phyloP scores from a whole-genome alignment of 2,888 invertebrate species.

The Trissolcus brochymenae region DNA sequence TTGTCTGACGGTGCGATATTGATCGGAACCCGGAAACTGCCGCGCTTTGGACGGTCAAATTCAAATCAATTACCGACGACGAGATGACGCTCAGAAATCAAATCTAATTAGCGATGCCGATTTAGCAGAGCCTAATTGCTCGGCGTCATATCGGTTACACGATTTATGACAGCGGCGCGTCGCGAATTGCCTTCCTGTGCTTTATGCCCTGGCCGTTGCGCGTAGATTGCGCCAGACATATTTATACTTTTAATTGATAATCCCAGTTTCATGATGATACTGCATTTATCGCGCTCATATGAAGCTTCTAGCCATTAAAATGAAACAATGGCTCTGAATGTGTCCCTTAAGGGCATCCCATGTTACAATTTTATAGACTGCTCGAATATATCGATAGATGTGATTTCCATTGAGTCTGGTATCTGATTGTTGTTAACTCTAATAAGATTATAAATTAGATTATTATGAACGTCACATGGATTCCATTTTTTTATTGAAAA shows the following conservation, averaged over 20 bases:
- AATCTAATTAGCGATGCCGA: slow-evolving; percentile 73
- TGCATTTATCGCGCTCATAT: slow-evolving; percentile 11
- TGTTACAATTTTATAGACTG: no score
- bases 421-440: no score
- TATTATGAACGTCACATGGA: no score
- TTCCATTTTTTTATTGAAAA: no score
- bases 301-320: slow-evolving; percentile 24
- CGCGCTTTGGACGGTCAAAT: slow-evolving; percentile 68
- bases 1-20: slow-evolving; percentile 34
- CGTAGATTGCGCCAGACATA: slow-evolving; percentile 37
- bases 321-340: slow-evolving; percentile 1
- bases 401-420: no score
- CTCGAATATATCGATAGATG: no score
- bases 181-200: slow-evolving; percentile 63
- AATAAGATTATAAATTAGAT: no score
- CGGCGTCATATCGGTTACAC: slow-evolving; percentile 67
- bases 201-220: slow-evolving; percentile 31
- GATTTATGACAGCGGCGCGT: slow-evolving; percentile 69
- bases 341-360: no score
- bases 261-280: slow-evolving; percentile 36
- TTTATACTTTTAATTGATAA: slow-evolving; percentile 48
- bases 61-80: slow-evolving; percentile 70
- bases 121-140: slow-evolving; percentile 73
- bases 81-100: slow-evolving; percentile 53
- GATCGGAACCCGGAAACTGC: slow-evolving; percentile 45